Base-by-base conservation (phyloP, 2,113 vertebrate genomes). In the Promerops cafer region DNA sequence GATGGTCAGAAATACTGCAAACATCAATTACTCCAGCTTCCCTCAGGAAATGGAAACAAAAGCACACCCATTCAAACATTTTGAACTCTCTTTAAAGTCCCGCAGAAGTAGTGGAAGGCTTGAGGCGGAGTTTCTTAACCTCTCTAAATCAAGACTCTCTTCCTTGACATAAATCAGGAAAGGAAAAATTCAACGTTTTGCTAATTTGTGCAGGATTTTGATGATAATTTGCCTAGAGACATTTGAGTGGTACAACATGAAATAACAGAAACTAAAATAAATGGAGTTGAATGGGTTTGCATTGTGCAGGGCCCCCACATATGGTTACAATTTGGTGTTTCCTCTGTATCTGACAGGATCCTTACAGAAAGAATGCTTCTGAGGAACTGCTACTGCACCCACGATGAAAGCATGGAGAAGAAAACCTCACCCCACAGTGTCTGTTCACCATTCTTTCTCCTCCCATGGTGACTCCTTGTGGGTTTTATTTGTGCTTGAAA, bases 251-350 rank as follows among this genome's bases (percentile, higher is more conserved):
- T 93, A 86, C 82, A 81, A 83, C 37, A 71, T 88, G 90, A 86
- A 97, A 96, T 88, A 96, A 80, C 90, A 86, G 82, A 82, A 94
- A 77, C 35, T 59, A 87, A 91, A 96, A 95, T 82, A 91, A 93
- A 91, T 91, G 75, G 82, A 90, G 39, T 47, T 77, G 68, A 95
- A 85, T 92, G 82, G 54, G 66, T 86, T 86, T 87, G 56, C 68
- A 52, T 80, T 77, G 66, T 86, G 75, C 30, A 74, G 71, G 85
- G 68, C 30, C 87, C 33, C 35, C 35, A 69, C 93, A 96, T 96
- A 88, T 94, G 87, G 71, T 92, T 93, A 77, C 89, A 69, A 96
- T 95, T 93, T 9, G 0, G 24, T 59, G 75, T 64, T 94, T 95
- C 87, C 85, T 96, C 90, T 93, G 42, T 76, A 92, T 93, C 87